Conservation (phyloP, 2,888 invertebrate genomes). For the Unio pictorum region DNA sequence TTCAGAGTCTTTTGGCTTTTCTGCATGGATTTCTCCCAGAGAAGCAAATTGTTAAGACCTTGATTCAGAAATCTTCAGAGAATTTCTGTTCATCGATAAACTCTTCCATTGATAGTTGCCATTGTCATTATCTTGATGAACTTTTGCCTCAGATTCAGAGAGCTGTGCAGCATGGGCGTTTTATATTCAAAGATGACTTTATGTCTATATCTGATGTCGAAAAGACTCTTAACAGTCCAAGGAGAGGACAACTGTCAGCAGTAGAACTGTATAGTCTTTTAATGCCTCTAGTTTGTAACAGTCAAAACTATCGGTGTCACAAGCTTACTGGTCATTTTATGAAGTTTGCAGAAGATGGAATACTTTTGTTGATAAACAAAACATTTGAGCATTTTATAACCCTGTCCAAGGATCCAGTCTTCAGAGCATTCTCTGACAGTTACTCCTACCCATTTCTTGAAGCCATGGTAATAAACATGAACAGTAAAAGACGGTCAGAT, state of each 20-base stretch:
- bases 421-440: conserved; percentile 19
- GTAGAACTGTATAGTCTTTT: conserved; percentile 15
- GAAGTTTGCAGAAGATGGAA: background rate
- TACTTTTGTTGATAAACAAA: background rate
- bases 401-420: conserved; percentile 16
- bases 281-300: conserved; percentile 7
- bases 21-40: conserved; percentile 45
- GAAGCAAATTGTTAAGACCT: conserved; percentile 36
- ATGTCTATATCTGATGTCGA: conserved; percentile 8
- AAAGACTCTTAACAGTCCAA: conserved; percentile 7
- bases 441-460: conserved; percentile 28
- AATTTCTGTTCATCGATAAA: conserved; percentile 26
- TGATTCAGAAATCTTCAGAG: conserved; percentile 28
- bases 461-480: conserved; percentile 8
- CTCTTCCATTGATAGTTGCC: conserved; percentile 10
- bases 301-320: background rate
- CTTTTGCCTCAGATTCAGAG: conserved; percentile 12
- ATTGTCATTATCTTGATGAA: conserved; percentile 14
- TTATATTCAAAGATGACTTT: conserved; percentile 22
- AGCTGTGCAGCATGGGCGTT: conserved; percentile 18
- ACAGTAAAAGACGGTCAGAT: background rate
- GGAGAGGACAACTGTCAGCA: conserved; percentile 3
- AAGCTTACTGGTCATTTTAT: conserved; percentile 1
- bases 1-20: conserved; percentile 37
- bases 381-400: conserved; percentile 7